phyloP scores from a whole-genome alignment of 1,140 invertebrate species.

The Drosophila quadrilineata region DNA sequence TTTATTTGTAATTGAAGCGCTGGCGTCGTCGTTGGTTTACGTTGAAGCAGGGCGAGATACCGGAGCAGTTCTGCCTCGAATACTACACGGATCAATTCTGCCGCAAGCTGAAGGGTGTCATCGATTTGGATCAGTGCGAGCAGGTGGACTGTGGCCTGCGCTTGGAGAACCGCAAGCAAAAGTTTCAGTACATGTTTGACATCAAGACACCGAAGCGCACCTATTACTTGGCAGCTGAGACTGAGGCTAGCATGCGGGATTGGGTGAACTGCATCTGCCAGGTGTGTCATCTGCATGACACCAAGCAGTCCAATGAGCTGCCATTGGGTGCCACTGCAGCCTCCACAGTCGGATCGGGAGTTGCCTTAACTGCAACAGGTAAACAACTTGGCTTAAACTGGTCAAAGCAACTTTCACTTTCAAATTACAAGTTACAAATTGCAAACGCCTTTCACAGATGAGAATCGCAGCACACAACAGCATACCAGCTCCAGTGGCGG shows the following conservation, averaged over 20 bases:
- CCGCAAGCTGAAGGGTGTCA: constrained; percentile 93
- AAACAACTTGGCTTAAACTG: not conserved
- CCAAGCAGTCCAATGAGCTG: constrained; percentile 72
- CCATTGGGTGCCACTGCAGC: constrained; percentile 44
- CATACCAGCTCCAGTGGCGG: constrained; percentile 67
- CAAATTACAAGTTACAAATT: too few species aligned
- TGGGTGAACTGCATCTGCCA: constrained; percentile 97
- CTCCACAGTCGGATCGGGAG: constrained; percentile 12
- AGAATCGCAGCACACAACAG: constrained; percentile 61
- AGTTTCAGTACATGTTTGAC: constrained; percentile 93
- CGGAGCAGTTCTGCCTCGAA: constrained; percentile 95
- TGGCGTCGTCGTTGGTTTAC: constrained; percentile 97
- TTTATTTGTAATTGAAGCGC: constrained; percentile 85
- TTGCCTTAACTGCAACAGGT: constrained; percentile 24
- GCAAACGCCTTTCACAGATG: constrained; percentile 43
- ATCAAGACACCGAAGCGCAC: constrained; percentile 93
- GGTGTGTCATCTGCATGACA: constrained; percentile 91
- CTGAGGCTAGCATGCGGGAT: constrained; percentile 94
- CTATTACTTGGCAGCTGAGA: constrained; percentile 95
- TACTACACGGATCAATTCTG: constrained; percentile 95
- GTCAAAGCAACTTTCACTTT: constrained; percentile 14
- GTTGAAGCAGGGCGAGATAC: constrained; percentile 93
- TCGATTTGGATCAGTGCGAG: constrained; percentile 97
- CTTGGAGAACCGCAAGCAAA: constrained; percentile 90
- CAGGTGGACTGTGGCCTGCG: constrained; percentile 95